A percentile compares a stretch with the other conserved stretches of the same genome.
phyloP scores from a whole-genome alignment of 1,140 invertebrate genomes.

The Melipona quadrifasciata region DNA sequence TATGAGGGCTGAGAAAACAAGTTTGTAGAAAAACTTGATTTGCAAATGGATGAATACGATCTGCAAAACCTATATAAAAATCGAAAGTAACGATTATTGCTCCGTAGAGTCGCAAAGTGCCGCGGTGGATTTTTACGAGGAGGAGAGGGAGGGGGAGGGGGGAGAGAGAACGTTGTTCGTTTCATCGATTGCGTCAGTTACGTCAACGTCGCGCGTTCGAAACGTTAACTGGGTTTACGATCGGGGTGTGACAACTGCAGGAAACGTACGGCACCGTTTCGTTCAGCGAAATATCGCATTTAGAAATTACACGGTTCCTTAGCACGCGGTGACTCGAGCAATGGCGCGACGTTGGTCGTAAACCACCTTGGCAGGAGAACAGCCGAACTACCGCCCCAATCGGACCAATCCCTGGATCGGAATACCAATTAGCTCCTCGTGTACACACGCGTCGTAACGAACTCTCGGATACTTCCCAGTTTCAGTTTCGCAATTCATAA shows the following conservation, averaged over 20 bases:
- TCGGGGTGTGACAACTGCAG: background rate
- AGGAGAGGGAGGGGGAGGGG: too few species aligned
- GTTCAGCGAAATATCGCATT: background rate
- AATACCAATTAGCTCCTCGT: background rate
- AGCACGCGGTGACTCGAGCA: background rate
- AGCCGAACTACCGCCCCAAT: background rate
- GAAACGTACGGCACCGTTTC: background rate
- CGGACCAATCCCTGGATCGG: background rate
- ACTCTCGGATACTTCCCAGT: background rate
- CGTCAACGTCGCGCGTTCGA: background rate
- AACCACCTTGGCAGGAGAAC: background rate
- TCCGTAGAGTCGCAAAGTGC: background rate
- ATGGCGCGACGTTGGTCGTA: background rate
- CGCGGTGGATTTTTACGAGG: background rate
- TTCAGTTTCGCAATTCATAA: background rate
- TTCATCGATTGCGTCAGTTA: conserved; percentile 2
- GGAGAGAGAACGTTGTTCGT: too few species aligned
- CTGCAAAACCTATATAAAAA: too few species aligned
- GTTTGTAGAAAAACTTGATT: too few species aligned
- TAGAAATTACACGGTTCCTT: background rate
- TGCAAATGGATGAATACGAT: too few species aligned
- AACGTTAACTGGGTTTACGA: conserved; percentile 14
- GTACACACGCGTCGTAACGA: background rate
- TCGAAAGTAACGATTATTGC: background rate
- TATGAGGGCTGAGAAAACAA: too few species aligned